Percentiles rank a stretch among this genome's conserved stretches.
Evolutionary conservation across 2,797 vertebrate genomes (phyloP).

Genomic region (Xerus rutilus): DNA sequence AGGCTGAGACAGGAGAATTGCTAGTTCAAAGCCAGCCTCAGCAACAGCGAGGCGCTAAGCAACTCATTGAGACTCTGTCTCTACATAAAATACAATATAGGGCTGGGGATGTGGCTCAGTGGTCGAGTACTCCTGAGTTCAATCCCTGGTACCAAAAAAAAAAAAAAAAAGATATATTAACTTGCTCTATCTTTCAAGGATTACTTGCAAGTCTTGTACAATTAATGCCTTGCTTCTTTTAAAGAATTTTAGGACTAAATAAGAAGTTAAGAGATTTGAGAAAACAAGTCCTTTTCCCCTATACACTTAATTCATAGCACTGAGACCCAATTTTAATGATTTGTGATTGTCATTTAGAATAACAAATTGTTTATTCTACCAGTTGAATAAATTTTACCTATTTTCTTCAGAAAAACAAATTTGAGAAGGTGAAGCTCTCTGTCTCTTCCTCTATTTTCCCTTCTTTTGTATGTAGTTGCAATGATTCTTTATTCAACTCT

Average conservation of each 20-base stretch:
- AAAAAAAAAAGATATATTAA: neutral
- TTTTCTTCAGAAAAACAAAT: neutral
- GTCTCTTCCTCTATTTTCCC: neutral
- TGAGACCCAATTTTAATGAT: neutral
- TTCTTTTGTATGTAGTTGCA: neutral
- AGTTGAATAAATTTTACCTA: conserved; percentile 29
- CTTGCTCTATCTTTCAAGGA: neutral
- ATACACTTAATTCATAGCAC: neutral
- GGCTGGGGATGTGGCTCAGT: too few species aligned
- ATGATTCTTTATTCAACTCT: conserved; percentile 9
- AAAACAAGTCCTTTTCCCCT: neutral
- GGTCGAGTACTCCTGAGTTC: too few species aligned
- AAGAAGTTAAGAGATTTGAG: neutral
- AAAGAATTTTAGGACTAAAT: neutral
- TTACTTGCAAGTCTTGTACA: neutral
- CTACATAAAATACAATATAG: too few species aligned
- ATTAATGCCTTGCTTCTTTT: conserved; percentile 25
- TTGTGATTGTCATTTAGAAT: conserved; percentile 6
- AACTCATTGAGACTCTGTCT: too few species aligned
- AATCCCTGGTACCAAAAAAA: too few species aligned
- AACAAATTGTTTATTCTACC: conserved; percentile 24
- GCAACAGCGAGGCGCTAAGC: too few species aligned
- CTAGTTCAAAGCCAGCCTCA: too few species aligned
- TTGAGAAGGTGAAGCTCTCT: too few species aligned
- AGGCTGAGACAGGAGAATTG: too few species aligned